Conservation (phyloP, 1,140 invertebrate genomes). For the Zaprionus taronus region DNA sequence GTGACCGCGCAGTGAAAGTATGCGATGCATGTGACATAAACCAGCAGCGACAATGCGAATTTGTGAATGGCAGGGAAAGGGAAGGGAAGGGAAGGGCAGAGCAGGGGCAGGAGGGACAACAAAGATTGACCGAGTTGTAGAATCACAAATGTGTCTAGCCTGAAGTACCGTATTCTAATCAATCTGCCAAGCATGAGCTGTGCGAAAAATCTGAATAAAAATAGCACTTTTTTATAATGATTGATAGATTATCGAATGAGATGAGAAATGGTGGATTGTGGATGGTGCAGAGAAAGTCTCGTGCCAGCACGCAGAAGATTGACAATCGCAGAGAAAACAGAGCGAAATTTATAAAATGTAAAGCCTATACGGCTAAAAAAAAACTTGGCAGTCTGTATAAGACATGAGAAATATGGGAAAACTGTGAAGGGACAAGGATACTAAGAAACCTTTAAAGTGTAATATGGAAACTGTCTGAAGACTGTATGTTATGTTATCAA, state of each 20-base stretch:
- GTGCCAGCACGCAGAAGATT: slow-evolving; percentile 17
- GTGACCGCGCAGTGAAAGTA: slow-evolving; percentile 68
- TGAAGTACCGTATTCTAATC: slow-evolving; percentile 3
- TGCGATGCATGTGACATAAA: slow-evolving; percentile 50
- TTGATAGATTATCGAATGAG: slow-evolving; percentile 25
- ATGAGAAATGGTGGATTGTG: neutral
- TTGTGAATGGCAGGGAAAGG: slow-evolving; percentile 11
- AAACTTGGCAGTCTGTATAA: neutral
- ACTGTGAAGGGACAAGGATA: neutral
- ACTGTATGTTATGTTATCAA: neutral
- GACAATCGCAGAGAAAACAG: slow-evolving; percentile 5
- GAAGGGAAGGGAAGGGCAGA: neutral
- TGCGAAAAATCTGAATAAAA: slow-evolving; percentile 8
- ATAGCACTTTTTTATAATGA: slow-evolving; percentile 22
- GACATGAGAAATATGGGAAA: neutral
- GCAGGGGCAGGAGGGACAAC: no score
- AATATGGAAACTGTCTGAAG: neutral
- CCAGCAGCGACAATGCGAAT: slow-evolving; percentile 21
- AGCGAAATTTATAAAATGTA: neutral
- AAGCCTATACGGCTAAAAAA: neutral
- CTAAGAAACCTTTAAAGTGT: neutral
- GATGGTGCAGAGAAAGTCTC: slow-evolving; percentile 38
- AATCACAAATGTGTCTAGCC: slow-evolving; percentile 22
- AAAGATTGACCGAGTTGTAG: slow-evolving; percentile 7
- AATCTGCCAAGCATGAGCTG: neutral